Percentiles rank a stretch among this genome's conserved stretches.
phyloP scores from a whole-genome alignment of 2,888 invertebrate genomes.

The Aproaerema taeniolella region DNA sequence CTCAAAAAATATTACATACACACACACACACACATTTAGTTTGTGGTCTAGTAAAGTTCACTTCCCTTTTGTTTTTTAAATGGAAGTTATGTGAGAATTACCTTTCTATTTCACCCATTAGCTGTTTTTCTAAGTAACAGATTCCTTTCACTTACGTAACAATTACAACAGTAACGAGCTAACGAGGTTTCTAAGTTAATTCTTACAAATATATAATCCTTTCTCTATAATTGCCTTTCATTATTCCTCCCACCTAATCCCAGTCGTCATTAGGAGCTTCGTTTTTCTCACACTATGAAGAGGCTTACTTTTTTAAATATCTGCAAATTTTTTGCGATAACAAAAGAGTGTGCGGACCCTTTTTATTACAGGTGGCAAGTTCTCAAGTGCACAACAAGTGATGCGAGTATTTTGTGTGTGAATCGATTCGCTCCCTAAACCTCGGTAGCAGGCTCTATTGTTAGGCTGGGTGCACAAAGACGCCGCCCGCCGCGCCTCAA shows the following conservation, averaged over 20 bases:
- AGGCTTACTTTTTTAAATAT: constrained; percentile 30
- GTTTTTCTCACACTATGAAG: constrained; percentile 34
- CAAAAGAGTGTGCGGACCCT: constrained; percentile 44
- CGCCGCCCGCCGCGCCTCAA: constrained; percentile 37
- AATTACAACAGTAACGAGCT: constrained; percentile 17
- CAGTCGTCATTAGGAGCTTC: constrained; percentile 36
- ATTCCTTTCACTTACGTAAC: constrained; percentile 18
- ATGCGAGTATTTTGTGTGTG: constrained; percentile 52
- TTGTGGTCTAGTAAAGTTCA: no score
- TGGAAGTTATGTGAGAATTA: no score
- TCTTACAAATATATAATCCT: constrained; percentile 40
- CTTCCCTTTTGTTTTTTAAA: no score
- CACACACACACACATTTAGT: no score
- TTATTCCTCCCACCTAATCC: constrained; percentile 39
- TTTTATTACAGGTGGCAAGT: constrained; percentile 67
- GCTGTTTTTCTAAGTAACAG: constrained; percentile 1
- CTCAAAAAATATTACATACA: no score
- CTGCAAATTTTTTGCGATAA: constrained; percentile 18
- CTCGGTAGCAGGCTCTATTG: constrained; percentile 47
- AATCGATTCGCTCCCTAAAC: constrained; percentile 34
- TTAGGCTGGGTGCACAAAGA: constrained; percentile 45
- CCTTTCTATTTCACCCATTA: no score
- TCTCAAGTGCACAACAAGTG: constrained; percentile 65
- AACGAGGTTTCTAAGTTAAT: constrained; percentile 28
- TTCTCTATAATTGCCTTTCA: constrained; percentile 42